Conservation (phyloP, 2,888 invertebrate genomes). For the Heliconius ismenius region DNA sequence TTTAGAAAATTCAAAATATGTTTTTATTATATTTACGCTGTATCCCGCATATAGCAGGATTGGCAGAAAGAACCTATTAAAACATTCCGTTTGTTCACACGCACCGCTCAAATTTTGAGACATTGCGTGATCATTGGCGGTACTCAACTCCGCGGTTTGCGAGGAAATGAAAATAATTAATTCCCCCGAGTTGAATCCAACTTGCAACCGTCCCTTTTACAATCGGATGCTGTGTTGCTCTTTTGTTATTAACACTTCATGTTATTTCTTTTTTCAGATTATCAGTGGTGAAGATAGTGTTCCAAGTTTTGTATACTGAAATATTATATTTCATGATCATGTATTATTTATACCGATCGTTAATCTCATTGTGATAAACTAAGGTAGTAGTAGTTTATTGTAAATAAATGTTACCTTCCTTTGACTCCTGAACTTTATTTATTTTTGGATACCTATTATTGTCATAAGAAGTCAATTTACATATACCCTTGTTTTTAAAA, state of each 20-base stretch:
- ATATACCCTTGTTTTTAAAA: slow-evolving; percentile 26
- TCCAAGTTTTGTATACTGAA: slow-evolving; percentile 36
- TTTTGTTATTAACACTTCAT: too few species aligned
- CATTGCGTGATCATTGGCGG: background rate
- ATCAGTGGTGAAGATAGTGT: slow-evolving; percentile 38
- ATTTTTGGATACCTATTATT: slow-evolving; percentile 39
- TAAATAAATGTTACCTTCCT: slow-evolving; percentile 61
- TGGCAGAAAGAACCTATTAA: background rate
- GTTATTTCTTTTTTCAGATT: slow-evolving; percentile 44
- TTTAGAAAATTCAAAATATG: background rate
- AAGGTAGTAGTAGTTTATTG: slow-evolving; percentile 53
- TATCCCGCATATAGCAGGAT: too few species aligned
- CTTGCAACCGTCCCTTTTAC: too few species aligned
- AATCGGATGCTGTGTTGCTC: too few species aligned
- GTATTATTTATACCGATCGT: slow-evolving; percentile 44
- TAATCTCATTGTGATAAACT: slow-evolving; percentile 65
- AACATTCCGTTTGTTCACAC: background rate
- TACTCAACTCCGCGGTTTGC: background rate
- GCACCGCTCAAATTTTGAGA: background rate
- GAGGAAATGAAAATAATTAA: background rate
- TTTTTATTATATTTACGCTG: too few species aligned
- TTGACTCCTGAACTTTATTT: slow-evolving; percentile 45
- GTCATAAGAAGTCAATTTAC: slow-evolving; percentile 36
- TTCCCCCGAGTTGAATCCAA: too few species aligned
- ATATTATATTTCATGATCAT: slow-evolving; percentile 40